phyloP scores from a whole-genome alignment of 2,113 vertebrate genomes.

The Gadus macrocephalus region DNA sequence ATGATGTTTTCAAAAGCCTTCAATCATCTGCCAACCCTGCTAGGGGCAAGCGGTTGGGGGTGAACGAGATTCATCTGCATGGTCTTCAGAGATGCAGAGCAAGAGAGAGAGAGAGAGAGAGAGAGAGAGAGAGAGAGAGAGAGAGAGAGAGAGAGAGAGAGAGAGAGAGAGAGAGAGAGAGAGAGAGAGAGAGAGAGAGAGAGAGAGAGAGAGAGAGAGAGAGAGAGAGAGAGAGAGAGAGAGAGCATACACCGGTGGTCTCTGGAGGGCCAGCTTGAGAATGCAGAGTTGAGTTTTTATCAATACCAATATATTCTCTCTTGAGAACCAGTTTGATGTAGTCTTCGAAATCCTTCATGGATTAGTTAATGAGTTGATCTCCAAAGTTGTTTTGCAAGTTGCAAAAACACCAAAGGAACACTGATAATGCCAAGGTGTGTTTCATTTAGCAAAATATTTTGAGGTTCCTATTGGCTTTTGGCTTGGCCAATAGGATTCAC shows the following conservation, averaged over 20 bases:
- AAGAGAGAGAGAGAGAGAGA: neutral
- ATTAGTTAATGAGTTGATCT: no score
- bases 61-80: neutral
- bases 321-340: no score
- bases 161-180: neutral
- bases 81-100: neutral
- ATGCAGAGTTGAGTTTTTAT: no score
- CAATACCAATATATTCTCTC: no score
- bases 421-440: no score
- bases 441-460: no score
- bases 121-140: conserved; percentile 7
- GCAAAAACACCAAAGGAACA: no score
- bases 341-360: no score
- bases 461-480: no score
- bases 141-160: neutral
- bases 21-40: conserved; percentile 27
- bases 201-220: conserved; percentile 9
- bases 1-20: conserved; percentile 49
- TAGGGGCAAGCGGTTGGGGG: neutral
- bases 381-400: no score
- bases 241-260: neutral
- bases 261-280: no score
- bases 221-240: neutral
- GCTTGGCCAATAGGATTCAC: no score
- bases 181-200: conserved; percentile 1